Evolutionary conservation across 2,113 vertebrate genomes (phyloP).

Genomic region (Colinus virginianus): DNA sequence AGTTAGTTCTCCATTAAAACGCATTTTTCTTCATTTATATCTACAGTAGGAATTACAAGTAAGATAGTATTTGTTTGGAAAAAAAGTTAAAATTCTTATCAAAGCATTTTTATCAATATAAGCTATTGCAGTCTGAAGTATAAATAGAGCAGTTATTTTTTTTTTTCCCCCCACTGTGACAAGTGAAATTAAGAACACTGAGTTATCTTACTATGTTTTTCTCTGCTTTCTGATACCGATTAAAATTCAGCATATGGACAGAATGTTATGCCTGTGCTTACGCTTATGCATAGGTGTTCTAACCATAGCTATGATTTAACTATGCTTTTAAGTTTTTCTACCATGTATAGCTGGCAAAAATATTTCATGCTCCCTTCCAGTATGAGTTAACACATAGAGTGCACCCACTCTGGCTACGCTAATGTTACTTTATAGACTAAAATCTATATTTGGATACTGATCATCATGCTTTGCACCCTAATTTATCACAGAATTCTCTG

Average conservation of each 20-base stretch:
- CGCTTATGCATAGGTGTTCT: background rate
- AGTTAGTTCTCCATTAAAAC: background rate
- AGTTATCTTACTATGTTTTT: background rate
- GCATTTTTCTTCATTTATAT: background rate
- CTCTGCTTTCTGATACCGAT: background rate
- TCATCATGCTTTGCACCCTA: background rate
- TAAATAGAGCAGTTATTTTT: background rate
- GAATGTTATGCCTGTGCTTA: too few species aligned
- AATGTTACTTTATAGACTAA: background rate
- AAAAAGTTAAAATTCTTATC: background rate
- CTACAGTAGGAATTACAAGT: background rate
- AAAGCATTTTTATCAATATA: background rate
- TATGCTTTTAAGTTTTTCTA: background rate
- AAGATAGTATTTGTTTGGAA: background rate
- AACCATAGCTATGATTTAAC: background rate
- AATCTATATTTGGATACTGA: background rate
- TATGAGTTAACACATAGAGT: background rate
- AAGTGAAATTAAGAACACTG: background rate
- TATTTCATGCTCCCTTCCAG: background rate
- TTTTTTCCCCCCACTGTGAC: background rate
- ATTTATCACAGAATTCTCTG: background rate
- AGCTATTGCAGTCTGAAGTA: background rate
- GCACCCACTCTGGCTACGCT: fast-evolving
- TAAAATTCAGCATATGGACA: background rate
- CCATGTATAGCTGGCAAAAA: background rate